Conservation (phyloP, 2,113 vertebrate species). For the Phocoena phocoena region DNA sequence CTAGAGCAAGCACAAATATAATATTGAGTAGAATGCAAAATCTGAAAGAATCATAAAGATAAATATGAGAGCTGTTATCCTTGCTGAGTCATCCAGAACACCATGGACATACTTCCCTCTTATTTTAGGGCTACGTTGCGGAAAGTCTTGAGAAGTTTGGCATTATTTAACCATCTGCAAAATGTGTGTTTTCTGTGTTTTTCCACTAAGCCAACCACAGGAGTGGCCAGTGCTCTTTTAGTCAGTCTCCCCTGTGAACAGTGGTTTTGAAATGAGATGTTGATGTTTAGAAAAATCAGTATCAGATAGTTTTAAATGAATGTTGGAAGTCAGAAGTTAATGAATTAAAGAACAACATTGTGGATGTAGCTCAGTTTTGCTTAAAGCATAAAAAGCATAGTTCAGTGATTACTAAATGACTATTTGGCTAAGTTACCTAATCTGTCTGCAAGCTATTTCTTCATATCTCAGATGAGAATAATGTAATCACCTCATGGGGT, state of each 20-base stretch:
- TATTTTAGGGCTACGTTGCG: not conserved
- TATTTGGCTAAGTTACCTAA: not conserved
- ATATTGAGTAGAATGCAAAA: constrained; percentile 41
- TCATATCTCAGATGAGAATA: not conserved
- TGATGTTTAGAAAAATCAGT: constrained; percentile 51
- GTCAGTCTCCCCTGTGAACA: not conserved
- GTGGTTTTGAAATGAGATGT: constrained; percentile 45
- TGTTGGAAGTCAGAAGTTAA: constrained; percentile 26
- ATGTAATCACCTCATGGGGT: not conserved
- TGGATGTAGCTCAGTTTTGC: not conserved
- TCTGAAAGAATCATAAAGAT: constrained; percentile 49
- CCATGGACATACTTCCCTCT: not conserved
- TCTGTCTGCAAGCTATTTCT: not conserved
- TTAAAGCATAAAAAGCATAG: not conserved
- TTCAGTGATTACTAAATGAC: not conserved
- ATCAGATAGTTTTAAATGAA: constrained; percentile 46
- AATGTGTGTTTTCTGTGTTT: not conserved
- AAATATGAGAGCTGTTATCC: not conserved
- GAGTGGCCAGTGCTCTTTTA: not conserved
- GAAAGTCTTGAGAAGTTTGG: not conserved
- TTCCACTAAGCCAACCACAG: not conserved
- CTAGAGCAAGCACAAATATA: not conserved
- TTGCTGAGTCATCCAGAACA: constrained; percentile 7
- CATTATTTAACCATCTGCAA: not conserved
- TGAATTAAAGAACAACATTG: constrained; percentile 18